These are phyloP conservation scores for Sylvilagus bachmani DNA, from an alignment of 2,113 vertebrate species.

Conservation along the genomic window DNA sequence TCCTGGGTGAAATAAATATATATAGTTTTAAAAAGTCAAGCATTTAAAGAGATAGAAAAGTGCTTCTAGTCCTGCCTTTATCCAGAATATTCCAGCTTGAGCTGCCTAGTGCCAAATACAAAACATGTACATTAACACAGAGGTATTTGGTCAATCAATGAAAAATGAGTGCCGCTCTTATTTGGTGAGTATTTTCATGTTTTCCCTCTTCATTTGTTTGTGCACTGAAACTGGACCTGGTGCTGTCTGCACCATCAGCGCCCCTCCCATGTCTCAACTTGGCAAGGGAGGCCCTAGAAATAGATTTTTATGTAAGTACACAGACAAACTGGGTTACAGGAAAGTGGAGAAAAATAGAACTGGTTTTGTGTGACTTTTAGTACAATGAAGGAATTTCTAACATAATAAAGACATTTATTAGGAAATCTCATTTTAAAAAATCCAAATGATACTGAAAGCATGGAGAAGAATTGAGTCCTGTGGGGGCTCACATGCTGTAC, in stretches of 20 bases:
- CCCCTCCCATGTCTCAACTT: background rate
- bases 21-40: background rate
- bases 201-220: background rate
- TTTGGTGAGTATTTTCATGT: background rate
- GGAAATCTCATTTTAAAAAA: constrained; percentile 2
- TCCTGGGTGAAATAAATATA: background rate
- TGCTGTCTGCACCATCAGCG: background rate
- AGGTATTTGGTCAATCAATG: background rate
- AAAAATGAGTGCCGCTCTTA: background rate
- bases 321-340: background rate
- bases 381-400: constrained; percentile 30
- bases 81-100: background rate
- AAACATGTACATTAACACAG: background rate
- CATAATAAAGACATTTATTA: background rate
- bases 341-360: constrained; percentile 35
- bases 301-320: constrained; percentile 15
- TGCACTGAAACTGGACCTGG: constrained; percentile 1
- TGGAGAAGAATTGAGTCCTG: background rate
- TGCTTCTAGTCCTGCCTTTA: background rate
- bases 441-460: background rate
- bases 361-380: constrained; percentile 5
- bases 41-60: background rate
- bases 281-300: background rate
- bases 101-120: background rate
- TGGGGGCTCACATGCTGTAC: background rate